Percentiles rank a stretch among this genome's conserved stretches.
phyloP scores from a whole-genome alignment of 2,888 invertebrate species.

The Geophilus truncorum region DNA sequence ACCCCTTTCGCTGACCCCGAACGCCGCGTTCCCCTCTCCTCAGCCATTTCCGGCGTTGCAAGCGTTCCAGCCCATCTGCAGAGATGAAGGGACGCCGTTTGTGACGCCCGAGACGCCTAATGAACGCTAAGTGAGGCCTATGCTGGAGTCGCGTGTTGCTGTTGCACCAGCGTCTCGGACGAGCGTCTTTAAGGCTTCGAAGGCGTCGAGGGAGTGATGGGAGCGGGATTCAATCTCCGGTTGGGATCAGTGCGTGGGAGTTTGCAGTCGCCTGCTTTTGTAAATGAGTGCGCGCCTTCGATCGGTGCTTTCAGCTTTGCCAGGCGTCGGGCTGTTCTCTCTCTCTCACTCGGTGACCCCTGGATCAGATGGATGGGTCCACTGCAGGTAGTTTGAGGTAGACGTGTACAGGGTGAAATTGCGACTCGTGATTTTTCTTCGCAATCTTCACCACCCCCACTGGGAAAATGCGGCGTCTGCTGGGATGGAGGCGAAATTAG shows the following conservation, averaged over 20 bases:
- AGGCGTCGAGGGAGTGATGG: not conserved
- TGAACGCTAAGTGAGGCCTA: not conserved
- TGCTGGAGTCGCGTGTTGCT: not conserved
- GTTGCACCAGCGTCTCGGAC: not conserved
- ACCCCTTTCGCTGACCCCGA: not conserved
- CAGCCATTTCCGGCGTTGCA: not conserved
- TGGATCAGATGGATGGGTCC: not conserved
- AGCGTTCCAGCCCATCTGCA: not conserved
- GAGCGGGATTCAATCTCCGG: not conserved
- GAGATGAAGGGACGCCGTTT: not conserved
- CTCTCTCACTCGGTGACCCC: not conserved
- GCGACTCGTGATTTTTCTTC: not conserved
- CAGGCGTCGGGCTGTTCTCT: not conserved
- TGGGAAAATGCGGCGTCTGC: no score
- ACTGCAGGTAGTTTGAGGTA: not conserved
- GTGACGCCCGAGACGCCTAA: not conserved
- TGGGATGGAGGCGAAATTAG: not conserved
- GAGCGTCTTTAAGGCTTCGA: not conserved
- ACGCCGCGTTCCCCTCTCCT: not conserved
- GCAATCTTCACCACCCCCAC: no score
- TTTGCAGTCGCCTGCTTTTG: not conserved
- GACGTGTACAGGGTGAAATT: not conserved
- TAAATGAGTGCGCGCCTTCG: not conserved
- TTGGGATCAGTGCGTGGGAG: not conserved
- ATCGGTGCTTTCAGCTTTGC: not conserved